These are phyloP conservation scores for Luperina nickerlii DNA, from an alignment of 2,888 invertebrate species.

Conservation along the genomic window DNA sequence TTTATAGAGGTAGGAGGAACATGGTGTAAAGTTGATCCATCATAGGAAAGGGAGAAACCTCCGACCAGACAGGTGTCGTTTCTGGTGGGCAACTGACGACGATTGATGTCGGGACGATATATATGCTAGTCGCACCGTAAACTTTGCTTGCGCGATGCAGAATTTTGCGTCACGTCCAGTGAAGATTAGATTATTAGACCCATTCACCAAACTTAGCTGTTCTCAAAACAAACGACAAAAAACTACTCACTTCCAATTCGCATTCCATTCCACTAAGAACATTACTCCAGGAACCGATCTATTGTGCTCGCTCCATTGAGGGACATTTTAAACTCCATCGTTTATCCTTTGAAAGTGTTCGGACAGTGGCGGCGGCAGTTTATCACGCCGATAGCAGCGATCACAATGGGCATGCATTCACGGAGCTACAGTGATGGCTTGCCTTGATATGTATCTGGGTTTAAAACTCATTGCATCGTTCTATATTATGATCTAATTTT, in stretches of 20 bases:
- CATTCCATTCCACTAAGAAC: conserved; percentile 52
- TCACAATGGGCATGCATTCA: conserved; percentile 68
- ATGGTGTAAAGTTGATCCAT: not conserved
- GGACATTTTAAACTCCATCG: conserved; percentile 84
- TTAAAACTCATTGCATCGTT: conserved; percentile 41
- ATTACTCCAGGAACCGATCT: conserved; percentile 58
- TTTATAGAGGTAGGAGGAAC: not conserved
- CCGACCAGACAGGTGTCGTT: not conserved
- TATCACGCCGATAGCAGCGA: conserved; percentile 80
- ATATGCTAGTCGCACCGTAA: not conserved
- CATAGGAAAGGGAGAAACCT: not conserved
- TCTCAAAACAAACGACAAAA: conserved; percentile 15
- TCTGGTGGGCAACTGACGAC: not conserved
- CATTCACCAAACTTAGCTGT: not conserved
- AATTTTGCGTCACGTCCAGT: not conserved
- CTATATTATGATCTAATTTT: conserved; percentile 33
- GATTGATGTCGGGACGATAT: not conserved
- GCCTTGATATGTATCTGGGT: conserved; percentile 57
- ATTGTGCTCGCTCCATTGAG: conserved; percentile 73
- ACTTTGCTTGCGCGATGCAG: not conserved
- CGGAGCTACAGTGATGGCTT: conserved; percentile 55
- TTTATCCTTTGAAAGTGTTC: conserved; percentile 80
- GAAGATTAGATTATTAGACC: not conserved
- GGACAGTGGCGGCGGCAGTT: conserved; percentile 81
- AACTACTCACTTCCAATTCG: conserved; percentile 38